These are phyloP conservation scores for Athrips mouffetella DNA, from an alignment of 2,888 invertebrate genomes.

Conservation along the genomic window DNA sequence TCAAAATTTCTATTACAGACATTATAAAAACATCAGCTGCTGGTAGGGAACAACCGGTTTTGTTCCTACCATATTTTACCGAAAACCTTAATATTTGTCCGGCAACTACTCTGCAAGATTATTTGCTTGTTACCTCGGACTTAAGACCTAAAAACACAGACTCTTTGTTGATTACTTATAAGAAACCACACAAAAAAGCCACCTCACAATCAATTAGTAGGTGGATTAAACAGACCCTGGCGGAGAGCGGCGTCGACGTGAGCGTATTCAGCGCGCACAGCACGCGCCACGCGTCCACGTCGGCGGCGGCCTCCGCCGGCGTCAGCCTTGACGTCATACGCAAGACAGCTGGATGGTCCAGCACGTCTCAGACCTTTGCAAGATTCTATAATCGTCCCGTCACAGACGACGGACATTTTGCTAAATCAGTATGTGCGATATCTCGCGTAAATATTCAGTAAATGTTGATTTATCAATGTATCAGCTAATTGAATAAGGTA, in stretches of 20 bases:
- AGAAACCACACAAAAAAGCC: slow-evolving; percentile 2
- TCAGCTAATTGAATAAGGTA: no score
- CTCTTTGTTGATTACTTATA: slow-evolving; percentile 6
- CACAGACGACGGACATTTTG: not conserved
- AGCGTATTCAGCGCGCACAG: slow-evolving; percentile 17
- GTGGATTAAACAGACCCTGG: slow-evolving; percentile 6
- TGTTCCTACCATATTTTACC: slow-evolving; percentile 11
- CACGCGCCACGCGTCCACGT: slow-evolving; percentile 22
- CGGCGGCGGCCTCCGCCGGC: slow-evolving; percentile 15
- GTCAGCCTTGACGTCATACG: not conserved
- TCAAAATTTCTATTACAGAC: slow-evolving; percentile 16
- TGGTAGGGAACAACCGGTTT: slow-evolving; percentile 15
- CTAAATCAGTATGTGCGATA: not conserved
- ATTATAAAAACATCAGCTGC: slow-evolving; percentile 22
- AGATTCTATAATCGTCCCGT: not conserved
- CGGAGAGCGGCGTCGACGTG: not conserved
- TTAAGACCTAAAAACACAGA: not conserved
- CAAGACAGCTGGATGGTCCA: slow-evolving; percentile 5
- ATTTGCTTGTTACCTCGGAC: slow-evolving; percentile 6
- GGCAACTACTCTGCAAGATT: not conserved
- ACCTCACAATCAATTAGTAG: slow-evolving; percentile 5
- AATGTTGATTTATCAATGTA: no score
- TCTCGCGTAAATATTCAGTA: no score
- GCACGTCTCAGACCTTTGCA: not conserved
- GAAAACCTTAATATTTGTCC: slow-evolving; percentile 1